Percentiles rank a stretch among this genome's conserved stretches.
phyloP scores from a whole-genome alignment of 2,113 vertebrate genomes.

The Rhea americana region DNA sequence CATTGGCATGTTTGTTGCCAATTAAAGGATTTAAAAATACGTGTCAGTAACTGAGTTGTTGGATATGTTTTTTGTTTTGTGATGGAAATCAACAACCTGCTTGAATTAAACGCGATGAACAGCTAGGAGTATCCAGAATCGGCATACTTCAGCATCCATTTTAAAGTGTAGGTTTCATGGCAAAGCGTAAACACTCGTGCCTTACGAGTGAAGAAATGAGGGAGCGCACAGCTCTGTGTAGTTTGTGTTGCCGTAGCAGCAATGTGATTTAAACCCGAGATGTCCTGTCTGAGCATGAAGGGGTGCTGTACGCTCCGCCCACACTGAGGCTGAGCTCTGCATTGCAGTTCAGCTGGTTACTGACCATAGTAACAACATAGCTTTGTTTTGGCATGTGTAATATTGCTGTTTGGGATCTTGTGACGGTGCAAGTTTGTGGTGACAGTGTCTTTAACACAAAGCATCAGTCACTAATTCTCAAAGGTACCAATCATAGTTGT shows the following conservation, averaged over 20 bases:
- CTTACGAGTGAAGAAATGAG: neutral
- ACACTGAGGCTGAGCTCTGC: rapidly evolving
- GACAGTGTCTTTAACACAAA: neutral
- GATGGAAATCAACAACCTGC: neutral
- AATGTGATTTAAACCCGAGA: neutral
- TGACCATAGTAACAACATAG: neutral
- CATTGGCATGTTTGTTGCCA: neutral
- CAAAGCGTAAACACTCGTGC: neutral
- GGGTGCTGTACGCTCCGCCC: neutral
- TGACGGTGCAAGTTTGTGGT: neutral
- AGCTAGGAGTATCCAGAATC: neutral
- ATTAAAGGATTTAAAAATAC: neutral
- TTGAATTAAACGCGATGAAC: neutral
- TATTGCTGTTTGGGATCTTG: neutral
- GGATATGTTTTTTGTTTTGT: neutral
- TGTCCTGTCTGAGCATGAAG: neutral
- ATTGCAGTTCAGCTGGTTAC: rapidly evolving
- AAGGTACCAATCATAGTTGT: neutral
- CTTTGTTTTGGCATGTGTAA: neutral
- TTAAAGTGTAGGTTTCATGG: neutral
- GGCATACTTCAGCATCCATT: rapidly evolving
- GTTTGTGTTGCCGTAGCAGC: neutral
- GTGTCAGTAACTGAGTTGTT: neutral
- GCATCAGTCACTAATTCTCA: neutral
- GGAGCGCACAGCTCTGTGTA: no score